Percentiles rank a stretch among this genome's conserved stretches.
These are phyloP conservation scores for Himalopsyche kuldschensis DNA, from an alignment of 2,888 invertebrate genomes.

Conservation along the genomic window DNA sequence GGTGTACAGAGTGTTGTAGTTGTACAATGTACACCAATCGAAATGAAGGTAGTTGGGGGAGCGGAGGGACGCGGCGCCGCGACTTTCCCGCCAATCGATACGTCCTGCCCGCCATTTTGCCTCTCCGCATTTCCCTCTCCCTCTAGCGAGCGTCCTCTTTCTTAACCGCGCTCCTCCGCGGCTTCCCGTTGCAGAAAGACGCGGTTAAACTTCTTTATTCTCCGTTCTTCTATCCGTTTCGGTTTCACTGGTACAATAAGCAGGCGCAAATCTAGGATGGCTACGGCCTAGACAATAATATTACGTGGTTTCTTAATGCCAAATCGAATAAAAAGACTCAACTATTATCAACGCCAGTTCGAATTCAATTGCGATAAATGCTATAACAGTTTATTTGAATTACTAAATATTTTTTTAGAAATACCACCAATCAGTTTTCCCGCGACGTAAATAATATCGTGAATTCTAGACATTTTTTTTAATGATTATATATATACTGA, in stretches of 20 bases:
- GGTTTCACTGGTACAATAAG: constrained; percentile 32
- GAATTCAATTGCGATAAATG: too few species aligned
- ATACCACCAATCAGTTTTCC: too few species aligned
- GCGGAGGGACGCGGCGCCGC: constrained; percentile 15
- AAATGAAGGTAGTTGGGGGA: background rate
- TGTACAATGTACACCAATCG: background rate
- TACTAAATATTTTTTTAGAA: too few species aligned
- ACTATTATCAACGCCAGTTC: too few species aligned
- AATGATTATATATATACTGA: too few species aligned
- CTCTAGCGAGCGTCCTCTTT: constrained; percentile 7
- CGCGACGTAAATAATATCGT: too few species aligned
- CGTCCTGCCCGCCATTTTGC: constrained; percentile 36
- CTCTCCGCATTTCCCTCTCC: constrained; percentile 16
- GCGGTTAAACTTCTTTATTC: constrained; percentile 37
- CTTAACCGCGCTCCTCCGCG: background rate
- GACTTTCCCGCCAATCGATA: constrained; percentile 39
- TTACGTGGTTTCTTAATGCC: too few species aligned
- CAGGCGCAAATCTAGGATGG: background rate
- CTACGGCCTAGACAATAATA: too few species aligned
- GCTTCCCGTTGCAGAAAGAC: constrained; percentile 12
- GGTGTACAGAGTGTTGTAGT: background rate
- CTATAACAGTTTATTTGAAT: too few species aligned
- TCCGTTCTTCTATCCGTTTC: constrained; percentile 31
- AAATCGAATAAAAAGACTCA: too few species aligned
- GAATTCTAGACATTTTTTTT: too few species aligned